phyloP scores from a whole-genome alignment of 23 tunicate genomes.

The Oikopleura dioica region DNA sequence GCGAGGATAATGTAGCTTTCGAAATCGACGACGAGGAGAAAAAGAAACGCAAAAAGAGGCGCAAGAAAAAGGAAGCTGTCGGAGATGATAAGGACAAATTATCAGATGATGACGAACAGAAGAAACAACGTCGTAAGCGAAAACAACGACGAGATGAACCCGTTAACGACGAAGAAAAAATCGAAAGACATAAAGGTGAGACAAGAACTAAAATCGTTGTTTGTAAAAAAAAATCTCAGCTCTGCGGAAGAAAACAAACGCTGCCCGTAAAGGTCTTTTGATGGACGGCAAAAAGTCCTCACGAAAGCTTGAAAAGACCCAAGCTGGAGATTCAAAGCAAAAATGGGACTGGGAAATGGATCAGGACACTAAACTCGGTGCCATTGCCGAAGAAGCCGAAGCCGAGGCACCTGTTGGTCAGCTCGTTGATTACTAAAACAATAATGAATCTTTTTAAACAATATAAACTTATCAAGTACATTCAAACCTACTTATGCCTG shows the following conservation, averaged over 20 bases:
- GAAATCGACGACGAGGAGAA: constrained; percentile 18
- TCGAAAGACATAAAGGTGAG: constrained; percentile 7
- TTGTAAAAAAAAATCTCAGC: background rate
- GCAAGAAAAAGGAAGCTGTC: constrained; percentile 15
- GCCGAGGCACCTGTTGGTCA: background rate
- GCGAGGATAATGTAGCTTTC: constrained; percentile 33
- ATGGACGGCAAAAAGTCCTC: constrained; percentile 12
- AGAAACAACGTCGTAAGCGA: background rate
- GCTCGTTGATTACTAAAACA: background rate
- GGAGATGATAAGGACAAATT: constrained; percentile 4
- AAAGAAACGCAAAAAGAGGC: constrained; percentile 14
- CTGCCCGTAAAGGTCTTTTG: background rate
- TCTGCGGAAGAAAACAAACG: background rate
- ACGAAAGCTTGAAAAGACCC: background rate
- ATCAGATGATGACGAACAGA: background rate
- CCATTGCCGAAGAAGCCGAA: constrained; percentile 3
- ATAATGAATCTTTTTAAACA: too few species aligned
- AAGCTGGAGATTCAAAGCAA: background rate
- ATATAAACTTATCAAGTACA: too few species aligned
- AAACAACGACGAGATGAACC: background rate
- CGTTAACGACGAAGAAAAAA: background rate
- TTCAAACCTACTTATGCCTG: too few species aligned
- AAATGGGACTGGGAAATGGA: constrained; percentile 12
- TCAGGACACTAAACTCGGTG: background rate
- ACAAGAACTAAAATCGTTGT: background rate